Evolutionary conservation across 2,113 vertebrate species (phyloP).

Genomic region (human): DNA sequence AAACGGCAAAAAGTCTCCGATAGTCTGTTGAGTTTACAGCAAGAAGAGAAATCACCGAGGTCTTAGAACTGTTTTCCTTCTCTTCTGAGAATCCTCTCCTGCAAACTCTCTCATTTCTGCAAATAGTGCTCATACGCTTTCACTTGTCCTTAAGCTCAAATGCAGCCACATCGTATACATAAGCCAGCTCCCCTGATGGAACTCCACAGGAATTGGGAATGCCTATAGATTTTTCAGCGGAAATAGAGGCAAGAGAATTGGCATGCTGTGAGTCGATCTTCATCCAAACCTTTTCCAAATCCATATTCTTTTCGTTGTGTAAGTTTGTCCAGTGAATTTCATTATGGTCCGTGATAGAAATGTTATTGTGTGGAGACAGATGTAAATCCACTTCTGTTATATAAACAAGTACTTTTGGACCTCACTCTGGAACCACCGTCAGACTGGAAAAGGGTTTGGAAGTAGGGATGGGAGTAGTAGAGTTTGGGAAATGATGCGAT

Average conservation of each 20-base stretch:
- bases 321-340: background rate
- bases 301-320: background rate
- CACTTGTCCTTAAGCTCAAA: background rate
- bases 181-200: background rate
- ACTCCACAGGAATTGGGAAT: background rate
- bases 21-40: background rate
- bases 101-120: background rate
- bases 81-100: constrained; percentile 19
- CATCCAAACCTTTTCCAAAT: background rate
- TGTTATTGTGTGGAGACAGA: background rate
- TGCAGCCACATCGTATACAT: rapidly evolving
- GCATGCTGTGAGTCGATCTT: background rate
- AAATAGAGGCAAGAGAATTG: background rate
- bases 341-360: background rate
- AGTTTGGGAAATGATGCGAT: background rate
- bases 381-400: background rate
- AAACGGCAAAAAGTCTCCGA: background rate
- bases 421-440: background rate
- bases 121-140: background rate
- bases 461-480: background rate
- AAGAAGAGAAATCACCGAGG: background rate
- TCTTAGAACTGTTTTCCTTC: background rate
- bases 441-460: background rate
- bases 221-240: background rate
- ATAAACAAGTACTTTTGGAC: background rate